Percentiles rank a stretch among this genome's conserved stretches.
phyloP scores from a whole-genome alignment of 2,888 invertebrate species.

The Sphaerophoria taeniata region DNA sequence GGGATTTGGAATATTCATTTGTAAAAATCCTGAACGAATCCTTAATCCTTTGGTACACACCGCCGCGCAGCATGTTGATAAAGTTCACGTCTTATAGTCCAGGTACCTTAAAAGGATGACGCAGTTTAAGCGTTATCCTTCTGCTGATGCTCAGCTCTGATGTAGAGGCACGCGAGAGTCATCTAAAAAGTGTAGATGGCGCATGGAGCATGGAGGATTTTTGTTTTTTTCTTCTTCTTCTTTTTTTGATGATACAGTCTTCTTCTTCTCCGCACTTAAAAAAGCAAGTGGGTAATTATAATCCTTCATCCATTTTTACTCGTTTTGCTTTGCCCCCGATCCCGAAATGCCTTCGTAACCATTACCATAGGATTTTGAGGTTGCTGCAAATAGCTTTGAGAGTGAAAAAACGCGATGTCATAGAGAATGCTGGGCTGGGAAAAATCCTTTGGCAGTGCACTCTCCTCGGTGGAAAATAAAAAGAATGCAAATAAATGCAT shows the following conservation, averaged over 20 bases:
- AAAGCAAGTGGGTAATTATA: constrained; percentile 73
- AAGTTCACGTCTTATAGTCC: constrained; percentile 26
- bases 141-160: constrained; percentile 10
- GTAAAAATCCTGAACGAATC: constrained; percentile 22
- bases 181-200: constrained; percentile 44
- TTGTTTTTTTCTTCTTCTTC: constrained; percentile 7
- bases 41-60: background rate
- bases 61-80: background rate
- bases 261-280: constrained; percentile 51
- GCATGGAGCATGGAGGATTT: constrained; percentile 37
- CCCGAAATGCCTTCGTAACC: background rate
- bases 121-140: constrained; percentile 59
- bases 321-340: constrained; percentile 49
- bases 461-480: constrained; percentile 28
- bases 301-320: constrained; percentile 69
- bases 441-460: constrained; percentile 58
- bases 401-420: constrained; percentile 40
- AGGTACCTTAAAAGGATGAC: constrained; percentile 46
- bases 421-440: constrained; percentile 27
- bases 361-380: background rate
- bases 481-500: constrained; percentile 64
- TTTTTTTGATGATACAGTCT: constrained; percentile 35
- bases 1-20: constrained; percentile 40
- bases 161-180: constrained; percentile 39
- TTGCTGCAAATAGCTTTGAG: constrained; percentile 5